These are phyloP conservation scores for Mus spretus DNA, from an alignment of 2,797 vertebrate genomes.

Conservation along the genomic window DNA sequence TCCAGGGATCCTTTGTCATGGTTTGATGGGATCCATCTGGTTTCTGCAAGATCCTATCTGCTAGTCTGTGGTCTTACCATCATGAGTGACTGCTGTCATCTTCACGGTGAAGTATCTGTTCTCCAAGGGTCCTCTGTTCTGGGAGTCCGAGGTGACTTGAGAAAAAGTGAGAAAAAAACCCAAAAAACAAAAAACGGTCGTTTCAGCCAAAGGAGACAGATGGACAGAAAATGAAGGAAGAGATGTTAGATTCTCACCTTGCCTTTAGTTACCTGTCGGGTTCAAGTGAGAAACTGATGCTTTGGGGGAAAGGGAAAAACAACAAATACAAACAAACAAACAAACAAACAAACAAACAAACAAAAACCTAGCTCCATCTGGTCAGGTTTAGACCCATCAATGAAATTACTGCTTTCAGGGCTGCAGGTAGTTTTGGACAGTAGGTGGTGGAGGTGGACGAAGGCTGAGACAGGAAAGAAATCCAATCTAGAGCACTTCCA, in stretches of 20 bases:
- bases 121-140: background rate
- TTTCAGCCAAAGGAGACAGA: background rate
- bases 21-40: background rate
- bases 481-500: conserved; percentile 75
- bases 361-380: too few relatives aligned
- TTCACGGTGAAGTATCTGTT: background rate
- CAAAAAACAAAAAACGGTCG: background rate
- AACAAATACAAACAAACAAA: too few relatives aligned
- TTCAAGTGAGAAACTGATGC: background rate
- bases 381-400: conserved; percentile 45
- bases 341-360: background rate
- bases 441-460: conserved; percentile 65
- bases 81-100: background rate
- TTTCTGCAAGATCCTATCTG: background rate
- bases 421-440: conserved; percentile 75
- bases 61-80: background rate
- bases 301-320: background rate
- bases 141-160: background rate
- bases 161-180: background rate
- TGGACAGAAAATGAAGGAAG: background rate
- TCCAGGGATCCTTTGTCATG: background rate
- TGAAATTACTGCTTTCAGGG: conserved; percentile 83
- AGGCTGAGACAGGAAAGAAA: conserved; percentile 78
- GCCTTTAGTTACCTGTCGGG: background rate
- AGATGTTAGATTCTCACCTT: background rate